Conservation (phyloP, 1,140 invertebrate genomes). For the Marisa cornuarietis region DNA sequence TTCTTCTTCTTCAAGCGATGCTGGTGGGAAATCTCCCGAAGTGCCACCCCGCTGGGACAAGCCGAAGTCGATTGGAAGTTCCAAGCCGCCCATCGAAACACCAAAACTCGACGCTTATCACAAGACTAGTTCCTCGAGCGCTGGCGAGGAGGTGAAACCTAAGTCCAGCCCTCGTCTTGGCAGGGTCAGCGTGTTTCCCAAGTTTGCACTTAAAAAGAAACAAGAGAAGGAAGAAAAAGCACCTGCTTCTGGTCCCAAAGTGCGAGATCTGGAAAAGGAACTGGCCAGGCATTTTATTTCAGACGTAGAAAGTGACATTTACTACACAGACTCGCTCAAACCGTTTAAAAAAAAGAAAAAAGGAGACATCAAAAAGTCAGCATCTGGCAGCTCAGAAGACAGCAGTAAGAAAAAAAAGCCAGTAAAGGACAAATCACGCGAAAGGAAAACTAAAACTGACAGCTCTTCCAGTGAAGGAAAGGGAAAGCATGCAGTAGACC, state of each 20-base stretch:
- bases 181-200: too few species aligned
- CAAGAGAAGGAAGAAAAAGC: too few species aligned
- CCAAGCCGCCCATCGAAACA: not conserved
- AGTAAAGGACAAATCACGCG: not conserved
- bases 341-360: not conserved
- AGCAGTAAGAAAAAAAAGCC: slow-evolving; percentile 9
- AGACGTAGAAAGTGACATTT: slow-evolving; percentile 20
- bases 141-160: not conserved
- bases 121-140: not conserved
- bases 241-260: too few species aligned
- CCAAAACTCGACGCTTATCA: not conserved
- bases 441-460: not conserved
- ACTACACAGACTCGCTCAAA: slow-evolving; percentile 14
- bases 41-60: slow-evolving; percentile 20
- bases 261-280: too few species aligned
- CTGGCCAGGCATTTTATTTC: not conserved
- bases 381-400: slow-evolving; percentile 9
- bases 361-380: not conserved
- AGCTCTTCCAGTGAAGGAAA: slow-evolving; percentile 7
- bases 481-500: not conserved
- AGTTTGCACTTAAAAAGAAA: too few species aligned
- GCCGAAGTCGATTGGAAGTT: not conserved
- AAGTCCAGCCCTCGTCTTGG: too few species aligned
- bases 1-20: slow-evolving; percentile 9
- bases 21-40: not conserved